Evolutionary conservation across 2,888 invertebrate species (phyloP), one percentile per base, ranked within the genome.

Genomic region (Oxycera nigricornis): DNA sequence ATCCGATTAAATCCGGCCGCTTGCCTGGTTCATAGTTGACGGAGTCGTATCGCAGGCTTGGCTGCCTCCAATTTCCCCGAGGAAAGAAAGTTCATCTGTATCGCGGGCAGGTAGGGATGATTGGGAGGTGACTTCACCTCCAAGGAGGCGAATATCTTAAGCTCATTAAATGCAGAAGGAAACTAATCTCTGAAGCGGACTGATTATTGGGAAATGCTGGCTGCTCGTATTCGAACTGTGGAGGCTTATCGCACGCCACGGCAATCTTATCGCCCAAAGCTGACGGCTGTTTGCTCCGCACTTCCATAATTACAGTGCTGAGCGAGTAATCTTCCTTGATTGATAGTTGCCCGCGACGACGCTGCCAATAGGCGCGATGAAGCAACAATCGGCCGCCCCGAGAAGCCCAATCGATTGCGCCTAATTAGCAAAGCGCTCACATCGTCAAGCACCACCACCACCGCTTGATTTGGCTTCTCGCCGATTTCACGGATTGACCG

Each of bases 291-390:
- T 68, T 68, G 68, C 9, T 35, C 30, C 50, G 31, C 50, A 17
- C 70, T 17, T 31, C 52, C 30, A 52, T 41, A 67, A 59, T 55
- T 55, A 35, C 30, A 20, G 20, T 39, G 20, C 22, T 30, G 65
- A n/a, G 39, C 30, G 30, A 22, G 70, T 70, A 70, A 70, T 70
- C 70, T 70, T 31, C 55, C 35, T 52, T 55, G 70, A 70, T 70
- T 55, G 70, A 52, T 46, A 52, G 55, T 70, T 70, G 70, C 55
- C 55, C 55, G 31, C 22, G 67, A 68, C 28, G 52, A 30, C 31
- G 35, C 17, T 46, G 35, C 22, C 35, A 30, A 17, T 68, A 30
- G 20, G 24, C 35, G 28, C 31, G 31, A n/a, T 61, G 61, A 31
- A 11, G 20, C 14, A 31, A 17, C 3, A 17, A 46, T 17, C 46